Conservation (phyloP, 2,113 vertebrate species). For the Brevimyrus niger region DNA sequence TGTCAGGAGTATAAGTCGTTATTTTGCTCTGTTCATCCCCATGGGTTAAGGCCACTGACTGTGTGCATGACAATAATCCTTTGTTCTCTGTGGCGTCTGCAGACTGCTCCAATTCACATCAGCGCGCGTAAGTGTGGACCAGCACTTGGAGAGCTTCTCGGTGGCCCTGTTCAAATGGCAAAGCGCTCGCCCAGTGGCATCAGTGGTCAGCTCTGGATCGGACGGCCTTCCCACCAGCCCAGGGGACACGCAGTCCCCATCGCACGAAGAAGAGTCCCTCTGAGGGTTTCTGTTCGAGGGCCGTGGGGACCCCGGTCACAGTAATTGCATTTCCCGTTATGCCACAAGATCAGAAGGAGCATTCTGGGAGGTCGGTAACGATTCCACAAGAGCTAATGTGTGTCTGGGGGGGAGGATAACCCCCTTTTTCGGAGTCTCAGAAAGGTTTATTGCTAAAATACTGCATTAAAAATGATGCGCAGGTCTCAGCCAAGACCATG, state of each 20-base stretch:
- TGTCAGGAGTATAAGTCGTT: not conserved
- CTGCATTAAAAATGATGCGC: not conserved
- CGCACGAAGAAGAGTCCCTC: constrained; percentile 49
- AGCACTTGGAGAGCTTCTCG: not conserved
- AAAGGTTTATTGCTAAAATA: constrained; percentile 38
- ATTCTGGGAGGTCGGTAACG: constrained; percentile 46
- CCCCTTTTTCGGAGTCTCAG: constrained; percentile 30
- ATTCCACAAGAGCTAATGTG: constrained; percentile 21
- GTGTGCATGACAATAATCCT: not conserved
- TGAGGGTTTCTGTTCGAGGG: constrained; percentile 45
- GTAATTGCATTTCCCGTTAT: constrained; percentile 58
- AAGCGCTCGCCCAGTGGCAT: not conserved
- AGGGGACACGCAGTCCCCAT: constrained; percentile 45
- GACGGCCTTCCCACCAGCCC: constrained; percentile 39
- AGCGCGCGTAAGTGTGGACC: not conserved
- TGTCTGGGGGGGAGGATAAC: constrained; percentile 29
- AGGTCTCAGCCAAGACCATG: not conserved
- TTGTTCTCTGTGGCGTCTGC: not conserved
- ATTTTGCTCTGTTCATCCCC: not conserved
- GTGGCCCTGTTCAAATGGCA: not conserved
- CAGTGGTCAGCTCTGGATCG: constrained; percentile 22
- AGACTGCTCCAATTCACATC: not conserved
- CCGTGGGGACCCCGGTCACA: constrained; percentile 45
- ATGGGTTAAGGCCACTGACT: not conserved
- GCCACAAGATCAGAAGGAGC: constrained; percentile 46